Percentiles rank a stretch among this genome's conserved stretches.
Conservation (phyloP, 1,140 invertebrate genomes). For the Philaenus spumarius region DNA sequence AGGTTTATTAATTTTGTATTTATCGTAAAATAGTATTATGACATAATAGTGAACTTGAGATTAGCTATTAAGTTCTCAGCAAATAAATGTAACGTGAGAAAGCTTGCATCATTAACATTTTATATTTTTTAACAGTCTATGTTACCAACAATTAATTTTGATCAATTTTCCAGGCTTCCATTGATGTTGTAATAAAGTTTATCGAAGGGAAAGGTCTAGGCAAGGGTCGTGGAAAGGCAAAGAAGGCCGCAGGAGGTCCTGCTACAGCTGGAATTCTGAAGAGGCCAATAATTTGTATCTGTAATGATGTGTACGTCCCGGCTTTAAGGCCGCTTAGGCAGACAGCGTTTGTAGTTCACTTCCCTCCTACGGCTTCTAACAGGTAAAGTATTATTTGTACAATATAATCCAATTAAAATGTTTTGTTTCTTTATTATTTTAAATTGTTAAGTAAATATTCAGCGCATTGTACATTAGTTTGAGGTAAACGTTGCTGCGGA, state of each 20-base stretch:
- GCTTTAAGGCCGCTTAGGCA: constrained; percentile 68
- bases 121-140: neutral
- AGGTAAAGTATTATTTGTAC: constrained; percentile 36
- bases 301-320: constrained; percentile 89
- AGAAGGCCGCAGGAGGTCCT: constrained; percentile 42
- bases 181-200: constrained; percentile 80
- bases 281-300: constrained; percentile 92
- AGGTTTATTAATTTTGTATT: too few relatives aligned
- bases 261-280: constrained; percentile 48
- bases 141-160: neutral
- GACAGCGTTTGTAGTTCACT: constrained; percentile 65
- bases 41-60: too few relatives aligned
- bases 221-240: constrained; percentile 48
- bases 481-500: too few relatives aligned
- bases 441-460: too few relatives aligned
- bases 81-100: neutral
- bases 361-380: constrained; percentile 55
- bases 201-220: constrained; percentile 52
- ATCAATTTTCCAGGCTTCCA: constrained; percentile 55
- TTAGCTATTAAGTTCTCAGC: neutral
- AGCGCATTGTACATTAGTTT: too few relatives aligned
- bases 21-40: too few relatives aligned
- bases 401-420: too few relatives aligned
- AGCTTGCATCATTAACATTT: neutral
- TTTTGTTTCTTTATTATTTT: too few relatives aligned